phyloP scores from a whole-genome alignment of 2,888 invertebrate species.

The Nephrotoma flavescens region DNA sequence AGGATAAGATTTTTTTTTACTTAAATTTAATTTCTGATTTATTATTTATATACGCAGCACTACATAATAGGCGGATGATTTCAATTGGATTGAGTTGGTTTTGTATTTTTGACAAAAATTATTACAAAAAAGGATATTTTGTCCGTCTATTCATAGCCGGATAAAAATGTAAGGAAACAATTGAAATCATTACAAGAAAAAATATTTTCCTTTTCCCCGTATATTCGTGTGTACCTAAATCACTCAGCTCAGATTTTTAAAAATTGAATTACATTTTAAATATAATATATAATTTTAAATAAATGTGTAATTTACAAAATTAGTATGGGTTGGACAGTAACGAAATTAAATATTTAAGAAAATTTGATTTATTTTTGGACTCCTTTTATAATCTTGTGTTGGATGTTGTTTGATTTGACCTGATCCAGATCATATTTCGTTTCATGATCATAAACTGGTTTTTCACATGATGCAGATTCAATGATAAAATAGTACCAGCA shows the following conservation, averaged over 20 bases:
- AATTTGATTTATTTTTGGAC: not conserved
- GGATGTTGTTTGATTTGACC: no score
- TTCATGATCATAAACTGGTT: no score
- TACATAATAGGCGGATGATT: no score
- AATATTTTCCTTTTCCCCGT: not conserved
- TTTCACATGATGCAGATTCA: no score
- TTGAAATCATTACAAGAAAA: not conserved
- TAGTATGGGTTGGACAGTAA: not conserved
- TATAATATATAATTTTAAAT: no score
- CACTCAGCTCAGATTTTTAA: not conserved
- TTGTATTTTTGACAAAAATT: not conserved
- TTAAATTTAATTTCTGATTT: not conserved
- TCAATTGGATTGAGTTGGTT: not conserved
- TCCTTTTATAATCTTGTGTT: not conserved
- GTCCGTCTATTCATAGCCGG: not conserved
- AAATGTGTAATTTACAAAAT: not conserved
- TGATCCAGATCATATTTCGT: no score
- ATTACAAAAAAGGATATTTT: not conserved
- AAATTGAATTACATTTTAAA: not conserved
- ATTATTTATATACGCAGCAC: not conserved
- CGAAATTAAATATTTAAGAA: not conserved
- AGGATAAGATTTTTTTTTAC: not conserved
- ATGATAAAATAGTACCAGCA: no score
- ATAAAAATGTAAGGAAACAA: not conserved
- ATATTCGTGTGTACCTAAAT: not conserved